A percentile compares a stretch with the other conserved stretches of the same genome.
Evolutionary conservation across 2,888 invertebrate genomes (phyloP).

Genomic region (Athalia rosae): DNA sequence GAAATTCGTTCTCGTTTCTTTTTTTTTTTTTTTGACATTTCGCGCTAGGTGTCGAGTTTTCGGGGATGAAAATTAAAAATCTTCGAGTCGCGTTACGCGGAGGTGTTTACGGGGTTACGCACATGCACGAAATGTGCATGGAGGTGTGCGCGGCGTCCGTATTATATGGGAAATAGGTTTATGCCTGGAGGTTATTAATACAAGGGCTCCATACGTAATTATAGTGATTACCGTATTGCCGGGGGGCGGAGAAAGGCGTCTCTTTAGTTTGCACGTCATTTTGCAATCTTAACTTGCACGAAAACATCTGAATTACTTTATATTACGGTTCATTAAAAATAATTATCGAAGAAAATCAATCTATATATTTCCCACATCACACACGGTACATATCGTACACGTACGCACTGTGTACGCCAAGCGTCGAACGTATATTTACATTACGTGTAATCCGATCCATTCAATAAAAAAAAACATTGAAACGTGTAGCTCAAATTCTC

Average conservation of each 20-base stretch:
- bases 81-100: background rate
- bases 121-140: constrained; percentile 19
- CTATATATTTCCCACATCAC: too few relatives aligned
- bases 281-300: constrained; percentile 70
- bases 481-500: too few relatives aligned
- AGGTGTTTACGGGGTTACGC: background rate
- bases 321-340: constrained; percentile 36
- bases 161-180: constrained; percentile 56
- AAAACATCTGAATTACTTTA: constrained; percentile 61
- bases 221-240: constrained; percentile 74
- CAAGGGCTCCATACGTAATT: constrained; percentile 73
- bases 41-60: too few relatives aligned
- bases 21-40: too few relatives aligned
- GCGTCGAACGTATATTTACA: background rate
- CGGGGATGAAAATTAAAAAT: too few relatives aligned
- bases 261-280: constrained; percentile 73
- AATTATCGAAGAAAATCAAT: constrained; percentile 29
- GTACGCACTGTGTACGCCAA: background rate
- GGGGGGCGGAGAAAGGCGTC: constrained; percentile 73
- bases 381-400: background rate
- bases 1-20: too few relatives aligned
- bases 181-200: constrained; percentile 72
- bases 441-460: too few relatives aligned
- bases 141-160: background rate
- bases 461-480: too few relatives aligned